These are phyloP conservation scores for Latrodectus hesperus DNA, from an alignment of 2,888 invertebrate genomes.

Conservation along the genomic window DNA sequence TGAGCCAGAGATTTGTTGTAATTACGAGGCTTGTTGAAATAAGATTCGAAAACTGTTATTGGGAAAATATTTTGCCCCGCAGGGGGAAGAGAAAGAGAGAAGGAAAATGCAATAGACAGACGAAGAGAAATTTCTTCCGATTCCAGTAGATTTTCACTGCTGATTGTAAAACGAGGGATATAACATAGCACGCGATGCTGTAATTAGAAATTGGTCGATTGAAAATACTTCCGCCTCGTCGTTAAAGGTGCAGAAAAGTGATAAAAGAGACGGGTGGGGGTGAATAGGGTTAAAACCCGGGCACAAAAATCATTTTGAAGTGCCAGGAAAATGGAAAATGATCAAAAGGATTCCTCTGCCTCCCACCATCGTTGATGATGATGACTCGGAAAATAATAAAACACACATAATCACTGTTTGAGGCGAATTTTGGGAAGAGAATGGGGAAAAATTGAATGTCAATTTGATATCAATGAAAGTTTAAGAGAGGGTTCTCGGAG, in stretches of 20 bases:
- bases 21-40: conserved; percentile 68
- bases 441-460: conserved; percentile 58
- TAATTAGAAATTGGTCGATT: conserved; percentile 67
- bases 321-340: conserved; percentile 54
- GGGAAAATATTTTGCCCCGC: conserved; percentile 63
- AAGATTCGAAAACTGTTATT: conserved; percentile 69
- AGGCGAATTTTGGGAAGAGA: conserved; percentile 53
- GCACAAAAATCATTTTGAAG: conserved; percentile 54
- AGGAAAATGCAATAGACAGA: conserved; percentile 11
- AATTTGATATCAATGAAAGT: conserved; percentile 63
- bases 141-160: conserved; percentile 57
- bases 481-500: background rate
- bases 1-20: conserved; percentile 58
- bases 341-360: conserved; percentile 26
- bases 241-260: conserved; percentile 55
- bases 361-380: conserved; percentile 7
- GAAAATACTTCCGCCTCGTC: conserved; percentile 62
- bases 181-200: conserved; percentile 53
- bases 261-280: background rate
- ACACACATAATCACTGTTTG: conserved; percentile 47
- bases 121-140: conserved; percentile 39
- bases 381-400: conserved; percentile 62
- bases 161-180: conserved; percentile 48
- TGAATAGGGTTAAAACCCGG: conserved; percentile 32
- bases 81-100: conserved; percentile 25